phyloP scores from a whole-genome alignment of 2,888 invertebrate genomes.

The Ormyrus thymus region DNA sequence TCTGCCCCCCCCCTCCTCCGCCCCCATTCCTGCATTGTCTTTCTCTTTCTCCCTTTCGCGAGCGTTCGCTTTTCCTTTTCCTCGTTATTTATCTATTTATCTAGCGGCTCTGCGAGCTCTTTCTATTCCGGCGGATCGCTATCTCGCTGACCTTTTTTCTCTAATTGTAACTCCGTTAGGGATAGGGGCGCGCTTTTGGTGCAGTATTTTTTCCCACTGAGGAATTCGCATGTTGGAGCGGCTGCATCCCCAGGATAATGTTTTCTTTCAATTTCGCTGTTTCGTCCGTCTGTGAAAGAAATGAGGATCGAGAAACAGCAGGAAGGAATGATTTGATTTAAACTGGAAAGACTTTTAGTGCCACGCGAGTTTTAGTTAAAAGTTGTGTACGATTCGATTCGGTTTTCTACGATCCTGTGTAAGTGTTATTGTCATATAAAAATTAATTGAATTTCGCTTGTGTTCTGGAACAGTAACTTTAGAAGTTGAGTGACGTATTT shows the following conservation, averaged over 20 bases:
- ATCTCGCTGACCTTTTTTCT: not conserved
- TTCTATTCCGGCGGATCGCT: slow-evolving; percentile 18
- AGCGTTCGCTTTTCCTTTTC: not conserved
- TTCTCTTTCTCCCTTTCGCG: slow-evolving; percentile 28
- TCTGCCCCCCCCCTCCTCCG: too few species aligned
- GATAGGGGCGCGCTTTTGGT: not conserved
- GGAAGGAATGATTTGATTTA: too few species aligned
- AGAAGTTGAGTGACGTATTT: too few species aligned
- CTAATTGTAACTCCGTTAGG: slow-evolving; percentile 10
- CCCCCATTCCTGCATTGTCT: slow-evolving; percentile 33
- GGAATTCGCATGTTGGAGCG: not conserved
- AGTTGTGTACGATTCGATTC: too few species aligned
- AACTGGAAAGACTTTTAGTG: too few species aligned
- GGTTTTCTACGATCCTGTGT: too few species aligned
- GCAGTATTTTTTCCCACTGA: not conserved
- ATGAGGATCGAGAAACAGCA: too few species aligned
- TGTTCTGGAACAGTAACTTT: too few species aligned
- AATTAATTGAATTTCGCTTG: too few species aligned
- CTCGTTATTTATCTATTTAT: slow-evolving; percentile 55
- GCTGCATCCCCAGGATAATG: not conserved
- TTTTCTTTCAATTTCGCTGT: not conserved
- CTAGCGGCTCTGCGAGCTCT: slow-evolving; percentile 9
- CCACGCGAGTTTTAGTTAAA: too few species aligned
- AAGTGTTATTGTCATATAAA: too few species aligned
- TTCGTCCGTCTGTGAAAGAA: too few species aligned